Conservation (phyloP, 2,797 vertebrate species). For the Apogon hyalosoma region DNA sequence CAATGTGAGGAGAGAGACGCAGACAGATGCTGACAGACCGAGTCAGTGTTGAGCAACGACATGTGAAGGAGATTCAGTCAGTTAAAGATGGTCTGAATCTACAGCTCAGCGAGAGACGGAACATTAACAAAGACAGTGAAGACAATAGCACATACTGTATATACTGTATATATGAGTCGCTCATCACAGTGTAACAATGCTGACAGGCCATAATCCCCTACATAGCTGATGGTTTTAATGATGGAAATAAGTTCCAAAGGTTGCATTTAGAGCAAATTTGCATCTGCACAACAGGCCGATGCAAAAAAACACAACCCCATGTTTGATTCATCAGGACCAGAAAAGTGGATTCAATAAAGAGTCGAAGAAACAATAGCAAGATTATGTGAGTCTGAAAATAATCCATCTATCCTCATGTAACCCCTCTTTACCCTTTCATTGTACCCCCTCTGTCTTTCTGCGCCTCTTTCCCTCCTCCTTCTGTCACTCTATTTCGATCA, state of each 20-base stretch:
- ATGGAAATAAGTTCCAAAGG: neutral
- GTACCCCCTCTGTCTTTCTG: neutral
- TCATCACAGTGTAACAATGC: neutral
- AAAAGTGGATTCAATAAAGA: constrained; percentile 31
- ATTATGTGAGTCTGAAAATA: constrained; percentile 43
- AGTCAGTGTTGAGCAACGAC: constrained; percentile 41
- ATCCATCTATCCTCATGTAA: constrained; percentile 55
- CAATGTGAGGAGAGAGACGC: constrained; percentile 3
- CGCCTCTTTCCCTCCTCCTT: neutral
- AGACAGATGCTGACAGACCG: constrained; percentile 5
- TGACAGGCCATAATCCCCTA: constrained; percentile 2
- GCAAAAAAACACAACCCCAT: constrained; percentile 30
- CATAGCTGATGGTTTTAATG: constrained; percentile 3
- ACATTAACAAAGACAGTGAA: constrained; percentile 19
- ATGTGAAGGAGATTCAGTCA: neutral
- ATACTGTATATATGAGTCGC: neutral
- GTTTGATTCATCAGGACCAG: constrained; percentile 22
- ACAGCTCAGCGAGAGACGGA: constrained; percentile 9
- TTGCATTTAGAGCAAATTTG: constrained; percentile 12
- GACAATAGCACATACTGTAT: neutral
- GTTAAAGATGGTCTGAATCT: neutral
- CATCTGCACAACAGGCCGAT: constrained; percentile 16
- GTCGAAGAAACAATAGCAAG: constrained; percentile 45
- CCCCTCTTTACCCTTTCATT: constrained; percentile 13
- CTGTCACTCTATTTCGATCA: constrained; percentile 31